phyloP scores from a whole-genome alignment of 2,113 vertebrate genomes.

The Corythaeola cristata region DNA sequence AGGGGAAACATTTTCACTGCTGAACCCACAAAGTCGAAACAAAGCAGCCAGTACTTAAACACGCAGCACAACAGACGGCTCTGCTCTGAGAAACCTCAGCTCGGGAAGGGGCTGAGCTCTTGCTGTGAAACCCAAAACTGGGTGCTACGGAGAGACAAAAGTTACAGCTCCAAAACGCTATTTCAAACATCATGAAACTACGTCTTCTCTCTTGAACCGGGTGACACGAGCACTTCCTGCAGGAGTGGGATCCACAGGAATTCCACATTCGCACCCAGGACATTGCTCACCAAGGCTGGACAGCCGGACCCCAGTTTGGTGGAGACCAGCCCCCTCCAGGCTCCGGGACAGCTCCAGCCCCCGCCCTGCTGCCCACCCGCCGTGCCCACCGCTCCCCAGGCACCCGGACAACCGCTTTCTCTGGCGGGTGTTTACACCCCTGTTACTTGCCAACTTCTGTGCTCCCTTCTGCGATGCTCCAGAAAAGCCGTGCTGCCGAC shows the following conservation, averaged over 20 bases:
- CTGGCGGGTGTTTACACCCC: neutral
- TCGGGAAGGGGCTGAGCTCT: neutral
- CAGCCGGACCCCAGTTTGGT: neutral
- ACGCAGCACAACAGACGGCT: neutral
- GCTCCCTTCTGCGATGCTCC: neutral
- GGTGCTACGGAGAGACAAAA: neutral
- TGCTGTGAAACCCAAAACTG: neutral
- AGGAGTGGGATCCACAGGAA: neutral
- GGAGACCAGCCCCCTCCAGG: neutral
- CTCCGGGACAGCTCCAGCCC: fast-evolving
- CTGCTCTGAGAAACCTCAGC: neutral
- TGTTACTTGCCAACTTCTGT: neutral
- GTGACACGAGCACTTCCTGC: neutral
- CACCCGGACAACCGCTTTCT: neutral
- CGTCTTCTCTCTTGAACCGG: neutral
- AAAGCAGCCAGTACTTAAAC: neutral
- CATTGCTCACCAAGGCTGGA: neutral
- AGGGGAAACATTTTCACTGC: neutral
- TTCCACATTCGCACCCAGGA: fast-evolving
- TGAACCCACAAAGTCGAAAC: neutral
- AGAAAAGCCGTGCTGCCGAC: neutral
- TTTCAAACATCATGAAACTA: neutral
- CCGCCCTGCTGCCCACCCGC: neutral
- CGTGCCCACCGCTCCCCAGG: neutral
- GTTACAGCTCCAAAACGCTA: neutral